phyloP scores from a whole-genome alignment of 1,140 invertebrate genomes.

The Brachystomella parvula region DNA sequence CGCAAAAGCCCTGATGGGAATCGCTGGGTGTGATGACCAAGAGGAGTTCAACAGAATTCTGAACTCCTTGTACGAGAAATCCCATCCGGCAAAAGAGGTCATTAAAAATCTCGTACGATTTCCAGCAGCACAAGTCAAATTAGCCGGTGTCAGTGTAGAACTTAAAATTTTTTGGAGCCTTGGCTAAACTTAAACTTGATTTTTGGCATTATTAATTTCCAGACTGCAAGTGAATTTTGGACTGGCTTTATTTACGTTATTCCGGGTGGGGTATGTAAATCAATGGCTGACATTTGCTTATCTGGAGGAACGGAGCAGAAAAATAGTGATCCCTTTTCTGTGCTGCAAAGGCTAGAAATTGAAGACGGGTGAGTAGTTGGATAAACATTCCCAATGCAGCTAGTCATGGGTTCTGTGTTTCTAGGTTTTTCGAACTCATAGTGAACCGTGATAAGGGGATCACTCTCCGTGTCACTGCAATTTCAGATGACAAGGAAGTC shows the following conservation, averaged over 20 bases:
- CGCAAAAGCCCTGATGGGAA: not conserved
- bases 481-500: not conserved
- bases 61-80: not conserved
- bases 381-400: not conserved
- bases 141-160: not conserved
- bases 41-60: conserved; percentile 5
- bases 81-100: not conserved
- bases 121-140: not conserved
- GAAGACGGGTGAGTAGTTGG: not conserved
- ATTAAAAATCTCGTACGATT: not conserved
- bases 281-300: not conserved
- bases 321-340: too few relatives aligned
- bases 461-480: not conserved
- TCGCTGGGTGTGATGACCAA: not conserved
- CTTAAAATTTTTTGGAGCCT: not conserved
- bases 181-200: too few relatives aligned
- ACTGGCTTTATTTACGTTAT: conserved; percentile 4
- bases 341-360: not conserved
- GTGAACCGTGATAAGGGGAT: not conserved
- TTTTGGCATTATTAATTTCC: not conserved
- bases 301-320: too few relatives aligned
- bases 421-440: not conserved
- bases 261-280: not conserved
- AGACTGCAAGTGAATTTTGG: not conserved
- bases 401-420: not conserved